Conservation (phyloP, 1,140 invertebrate species). For the Coelopa frigida region DNA sequence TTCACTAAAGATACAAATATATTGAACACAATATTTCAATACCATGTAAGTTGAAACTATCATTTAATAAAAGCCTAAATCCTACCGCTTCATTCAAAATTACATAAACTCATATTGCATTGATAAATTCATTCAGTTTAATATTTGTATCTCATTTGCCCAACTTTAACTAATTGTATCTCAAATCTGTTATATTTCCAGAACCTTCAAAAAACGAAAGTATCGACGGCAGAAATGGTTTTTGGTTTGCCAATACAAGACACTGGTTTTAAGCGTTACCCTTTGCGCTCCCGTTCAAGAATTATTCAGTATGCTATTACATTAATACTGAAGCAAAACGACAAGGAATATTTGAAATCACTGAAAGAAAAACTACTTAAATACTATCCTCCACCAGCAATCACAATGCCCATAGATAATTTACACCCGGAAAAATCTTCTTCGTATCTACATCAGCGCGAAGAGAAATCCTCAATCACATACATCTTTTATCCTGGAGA, state of each 20-base stretch:
- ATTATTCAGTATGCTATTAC: slow-evolving; percentile 87
- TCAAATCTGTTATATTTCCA: slow-evolving; percentile 43
- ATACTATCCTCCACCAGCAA: slow-evolving; percentile 60
- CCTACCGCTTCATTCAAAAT: background rate
- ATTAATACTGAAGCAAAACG: slow-evolving; percentile 73
- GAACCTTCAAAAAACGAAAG: slow-evolving; percentile 70
- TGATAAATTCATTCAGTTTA: background rate
- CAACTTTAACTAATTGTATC: background rate
- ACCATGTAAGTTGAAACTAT: slow-evolving; percentile 56
- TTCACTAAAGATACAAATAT: slow-evolving; percentile 72
- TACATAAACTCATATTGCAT: background rate
- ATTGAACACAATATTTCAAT: slow-evolving; percentile 70
- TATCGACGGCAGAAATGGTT: slow-evolving; percentile 79
- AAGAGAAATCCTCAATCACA: slow-evolving; percentile 44
- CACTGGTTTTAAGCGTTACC: slow-evolving; percentile 82
- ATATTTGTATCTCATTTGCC: background rate
- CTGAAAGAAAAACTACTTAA: slow-evolving; percentile 61
- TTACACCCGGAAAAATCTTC: background rate
- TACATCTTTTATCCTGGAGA: slow-evolving; percentile 82
- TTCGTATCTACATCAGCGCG: slow-evolving; percentile 11
- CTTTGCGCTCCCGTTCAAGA: slow-evolving; percentile 69
- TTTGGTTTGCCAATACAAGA: slow-evolving; percentile 87
- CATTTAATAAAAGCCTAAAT: background rate
- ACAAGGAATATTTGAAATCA: slow-evolving; percentile 69
- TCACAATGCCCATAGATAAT: background rate